phyloP scores from a whole-genome alignment of 2,888 invertebrate species.

The Peribatodes rhomboidaria region DNA sequence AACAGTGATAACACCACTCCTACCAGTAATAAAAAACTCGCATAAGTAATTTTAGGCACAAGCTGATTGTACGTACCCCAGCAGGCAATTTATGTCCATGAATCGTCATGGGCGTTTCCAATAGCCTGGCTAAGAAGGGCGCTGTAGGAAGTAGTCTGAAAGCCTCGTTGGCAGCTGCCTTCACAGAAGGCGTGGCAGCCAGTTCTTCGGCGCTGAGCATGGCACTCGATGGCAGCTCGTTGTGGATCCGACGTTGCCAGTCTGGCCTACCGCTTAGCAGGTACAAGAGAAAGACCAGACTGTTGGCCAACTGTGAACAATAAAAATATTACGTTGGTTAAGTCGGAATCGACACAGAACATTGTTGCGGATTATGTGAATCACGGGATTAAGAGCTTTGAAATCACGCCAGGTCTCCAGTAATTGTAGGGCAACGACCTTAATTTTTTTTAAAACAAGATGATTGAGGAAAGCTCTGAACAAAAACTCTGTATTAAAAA shows the following conservation, averaged over 20 bases:
- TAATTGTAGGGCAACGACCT: background rate
- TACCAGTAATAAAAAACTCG: no score
- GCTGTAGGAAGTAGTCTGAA: constrained; percentile 92
- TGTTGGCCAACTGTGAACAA: constrained; percentile 90
- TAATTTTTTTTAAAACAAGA: background rate
- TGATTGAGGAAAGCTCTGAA: background rate
- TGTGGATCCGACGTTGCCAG: constrained; percentile 88
- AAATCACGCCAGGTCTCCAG: background rate
- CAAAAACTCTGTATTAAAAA: background rate
- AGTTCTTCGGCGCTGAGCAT: constrained; percentile 87
- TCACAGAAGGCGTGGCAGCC: constrained; percentile 90
- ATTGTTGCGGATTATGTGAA: background rate
- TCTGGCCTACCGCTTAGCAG: constrained; percentile 89
- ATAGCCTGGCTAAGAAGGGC: constrained; percentile 91
- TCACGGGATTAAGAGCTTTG: no score
- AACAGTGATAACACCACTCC: no score
- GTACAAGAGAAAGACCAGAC: constrained; percentile 92
- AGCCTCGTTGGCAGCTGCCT: constrained; percentile 92
- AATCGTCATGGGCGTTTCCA: constrained; percentile 90
- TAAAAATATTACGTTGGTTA: background rate
- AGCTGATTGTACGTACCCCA: constrained; percentile 85
- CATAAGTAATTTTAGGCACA: no score
- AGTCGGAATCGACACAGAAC: background rate
- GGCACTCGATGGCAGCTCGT: constrained; percentile 88
- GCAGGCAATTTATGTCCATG: constrained; percentile 90